phyloP scores from a whole-genome alignment of 2,797 vertebrate species.

The Lepus oiostolus region DNA sequence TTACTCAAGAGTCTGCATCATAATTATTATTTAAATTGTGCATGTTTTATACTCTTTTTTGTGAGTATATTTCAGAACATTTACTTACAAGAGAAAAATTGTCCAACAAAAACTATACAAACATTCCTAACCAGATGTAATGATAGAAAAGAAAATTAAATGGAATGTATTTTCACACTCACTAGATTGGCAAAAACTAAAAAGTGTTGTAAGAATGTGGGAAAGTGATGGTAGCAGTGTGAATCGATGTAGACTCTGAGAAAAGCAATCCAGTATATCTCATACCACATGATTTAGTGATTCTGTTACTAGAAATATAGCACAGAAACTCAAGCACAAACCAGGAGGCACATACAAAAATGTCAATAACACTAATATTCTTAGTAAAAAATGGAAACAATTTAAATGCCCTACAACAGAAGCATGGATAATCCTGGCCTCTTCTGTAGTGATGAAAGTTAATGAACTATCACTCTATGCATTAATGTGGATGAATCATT shows the following conservation, averaged over 20 bases:
- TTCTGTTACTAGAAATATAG: not conserved
- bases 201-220: not conserved
- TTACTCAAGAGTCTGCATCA: not conserved
- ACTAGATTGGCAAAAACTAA: not conserved
- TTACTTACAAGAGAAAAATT: not conserved
- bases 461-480: not conserved
- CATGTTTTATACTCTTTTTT: not conserved
- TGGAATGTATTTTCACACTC: not conserved
- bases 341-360: not conserved
- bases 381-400: not conserved
- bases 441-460: not conserved
- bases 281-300: not conserved
- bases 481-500: not conserved
- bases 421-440: not conserved
- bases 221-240: not conserved
- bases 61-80: not conserved
- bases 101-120: not conserved
- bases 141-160: slow-evolving; percentile 5
- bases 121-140: not conserved
- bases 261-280: not conserved
- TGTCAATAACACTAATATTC: not conserved
- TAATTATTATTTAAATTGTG: not conserved
- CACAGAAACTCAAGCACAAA: not conserved
- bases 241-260: not conserved
- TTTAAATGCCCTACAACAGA: not conserved